phyloP scores from a whole-genome alignment of 2,797 vertebrate species.

The Chaetophractus vellerosus region DNA sequence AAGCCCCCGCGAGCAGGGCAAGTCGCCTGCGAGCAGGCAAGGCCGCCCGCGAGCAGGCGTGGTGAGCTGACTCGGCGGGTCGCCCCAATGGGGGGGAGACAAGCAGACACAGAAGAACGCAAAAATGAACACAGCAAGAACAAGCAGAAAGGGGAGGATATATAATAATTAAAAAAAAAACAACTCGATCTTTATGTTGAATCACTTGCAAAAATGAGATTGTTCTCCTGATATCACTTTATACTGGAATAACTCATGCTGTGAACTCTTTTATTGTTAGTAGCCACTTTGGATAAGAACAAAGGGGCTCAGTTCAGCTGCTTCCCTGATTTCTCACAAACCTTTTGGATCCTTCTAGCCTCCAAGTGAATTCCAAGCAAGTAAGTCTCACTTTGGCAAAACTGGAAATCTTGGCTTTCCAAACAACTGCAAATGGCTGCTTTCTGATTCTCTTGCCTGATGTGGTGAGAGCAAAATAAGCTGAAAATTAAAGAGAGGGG shows the following conservation, averaged over 20 bases:
- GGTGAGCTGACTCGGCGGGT: too few species aligned
- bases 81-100: too few species aligned
- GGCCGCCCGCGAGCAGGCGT: too few species aligned
- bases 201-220: slow-evolving; percentile 48
- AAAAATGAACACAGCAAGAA: too few species aligned
- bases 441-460: not conserved
- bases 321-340: not conserved
- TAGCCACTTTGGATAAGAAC: slow-evolving; percentile 10
- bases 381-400: not conserved
- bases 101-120: too few species aligned
- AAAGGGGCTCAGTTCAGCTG: not conserved
- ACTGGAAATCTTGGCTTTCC: slow-evolving; percentile 2
- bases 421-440: slow-evolving; percentile 11
- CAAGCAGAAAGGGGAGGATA: too few species aligned
- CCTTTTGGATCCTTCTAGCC: not conserved
- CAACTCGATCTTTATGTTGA: slow-evolving; percentile 42
- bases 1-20: too few species aligned
- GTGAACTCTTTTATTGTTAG: not conserved
- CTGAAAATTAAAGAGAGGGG: not conserved
- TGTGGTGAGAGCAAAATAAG: not conserved
- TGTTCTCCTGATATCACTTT: slow-evolving; percentile 38
- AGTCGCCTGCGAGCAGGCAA: too few species aligned
- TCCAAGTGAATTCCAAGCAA: slow-evolving; percentile 25
- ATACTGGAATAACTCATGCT: not conserved
- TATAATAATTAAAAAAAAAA: too few species aligned